Evolutionary conservation across 2,113 vertebrate species (phyloP), one percentile per base, ranked within the genome.

Genomic region (Brachyistius frenatus): DNA sequence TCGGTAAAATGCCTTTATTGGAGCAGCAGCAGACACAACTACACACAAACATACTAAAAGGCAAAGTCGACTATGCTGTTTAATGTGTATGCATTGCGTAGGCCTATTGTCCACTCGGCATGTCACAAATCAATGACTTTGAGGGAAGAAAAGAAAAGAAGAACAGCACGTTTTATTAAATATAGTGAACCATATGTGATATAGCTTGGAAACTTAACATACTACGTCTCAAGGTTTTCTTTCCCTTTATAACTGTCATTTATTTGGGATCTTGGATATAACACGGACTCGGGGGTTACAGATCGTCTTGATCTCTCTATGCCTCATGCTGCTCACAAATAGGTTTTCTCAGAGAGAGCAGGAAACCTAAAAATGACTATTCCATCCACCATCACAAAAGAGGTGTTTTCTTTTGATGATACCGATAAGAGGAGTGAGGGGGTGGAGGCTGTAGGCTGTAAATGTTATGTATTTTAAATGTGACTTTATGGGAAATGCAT

Each of bases 341-440:
- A 66, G 36, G 63, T 74, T 47, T 49, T 11, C 41, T 83, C 47
- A 62, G 39, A 76, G 47, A 63, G 32, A 49, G 46, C 16, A 76
- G 47, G 41, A 56, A 68, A 62, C 66, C 67, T 71, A 35, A 57
- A 78, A 85, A 78, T 78, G 56, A 69, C 44, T 58, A 54, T 83
- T 85, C 76, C 75, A 81, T 58, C 44, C 55, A 31, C 31, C 13
- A 7, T 68, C 37, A 46, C 72, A 41, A 83, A 84, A 83, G 39
- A 52, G 15, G 37, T 70, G 67, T 69, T 84, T 85, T 85, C 66
- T 76, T 86, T 86, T 86, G 73, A 88, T 87, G 58, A 49, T 58
- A 15, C 56, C 1, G 47, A 74, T 84, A 77, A 79, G 30, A 73
- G 47, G 15, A 73, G 49, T 50, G 54, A 60, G 62, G 15, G 36